A percentile compares a stretch with the other conserved stretches of the same genome.
Conservation (phyloP, 2,888 invertebrate genomes). For the Rhingia rostrata region DNA sequence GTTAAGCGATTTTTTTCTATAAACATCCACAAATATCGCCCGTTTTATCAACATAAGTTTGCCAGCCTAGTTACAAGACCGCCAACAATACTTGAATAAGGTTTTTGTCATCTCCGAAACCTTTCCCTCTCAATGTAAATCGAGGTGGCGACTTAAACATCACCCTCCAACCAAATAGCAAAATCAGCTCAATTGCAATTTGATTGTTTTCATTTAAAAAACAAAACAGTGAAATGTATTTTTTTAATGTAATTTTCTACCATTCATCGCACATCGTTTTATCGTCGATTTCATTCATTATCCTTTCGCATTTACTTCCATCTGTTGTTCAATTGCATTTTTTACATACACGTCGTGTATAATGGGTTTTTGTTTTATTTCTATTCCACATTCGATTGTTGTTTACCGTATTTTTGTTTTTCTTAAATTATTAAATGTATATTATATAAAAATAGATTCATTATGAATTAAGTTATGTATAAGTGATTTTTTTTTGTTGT, state of each 20-base stretch:
- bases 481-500: conserved; percentile 64
- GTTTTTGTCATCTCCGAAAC: no score
- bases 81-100: no score
- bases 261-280: conserved; percentile 22
- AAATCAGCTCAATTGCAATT: no score
- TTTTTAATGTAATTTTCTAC: conserved; percentile 1
- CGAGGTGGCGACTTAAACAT: no score
- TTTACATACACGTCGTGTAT: conserved; percentile 12
- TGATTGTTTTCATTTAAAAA: no score
- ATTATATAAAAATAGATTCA: conserved; percentile 78
- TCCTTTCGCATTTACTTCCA: neutral
- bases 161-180: no score
- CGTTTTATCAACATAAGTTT: no score
- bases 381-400: conserved; percentile 63
- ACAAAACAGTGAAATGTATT: no score
- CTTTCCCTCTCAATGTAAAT: no score
- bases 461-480: conserved; percentile 75
- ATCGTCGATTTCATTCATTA: conserved; percentile 15
- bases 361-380: conserved; percentile 16
- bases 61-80: no score
- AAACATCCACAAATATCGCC: no score
- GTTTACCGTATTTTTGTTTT: conserved; percentile 46
- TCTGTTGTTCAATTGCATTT: conserved; percentile 9
- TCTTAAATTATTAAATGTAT: conserved; percentile 74
- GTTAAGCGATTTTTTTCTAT: no score